Conservation (phyloP, 2,113 vertebrate genomes). For the Pionites leucogaster region DNA sequence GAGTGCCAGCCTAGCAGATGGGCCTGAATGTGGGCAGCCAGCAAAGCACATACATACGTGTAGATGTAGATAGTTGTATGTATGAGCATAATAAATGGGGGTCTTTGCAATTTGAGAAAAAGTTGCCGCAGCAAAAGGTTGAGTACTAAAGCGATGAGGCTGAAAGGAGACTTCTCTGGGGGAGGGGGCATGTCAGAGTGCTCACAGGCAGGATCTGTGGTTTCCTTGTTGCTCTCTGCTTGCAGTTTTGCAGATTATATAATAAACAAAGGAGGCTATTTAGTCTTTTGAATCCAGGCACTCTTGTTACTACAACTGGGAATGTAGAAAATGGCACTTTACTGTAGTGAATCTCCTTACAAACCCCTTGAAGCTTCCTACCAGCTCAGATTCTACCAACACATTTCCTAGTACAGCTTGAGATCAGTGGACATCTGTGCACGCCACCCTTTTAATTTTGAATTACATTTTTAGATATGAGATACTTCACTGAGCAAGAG, state of each 20-base stretch:
- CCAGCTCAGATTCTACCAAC: neutral
- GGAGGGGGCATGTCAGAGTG: neutral
- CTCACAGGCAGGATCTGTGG: neutral
- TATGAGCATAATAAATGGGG: neutral
- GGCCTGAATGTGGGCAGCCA: constrained; percentile 52
- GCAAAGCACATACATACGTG: constrained; percentile 22
- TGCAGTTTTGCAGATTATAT: constrained; percentile 26
- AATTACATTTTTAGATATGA: neutral
- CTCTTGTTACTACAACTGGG: constrained; percentile 2
- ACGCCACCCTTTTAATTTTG: neutral
- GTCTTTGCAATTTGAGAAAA: neutral
- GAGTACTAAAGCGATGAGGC: neutral
- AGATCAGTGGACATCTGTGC: neutral
- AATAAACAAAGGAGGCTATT: constrained; percentile 48
- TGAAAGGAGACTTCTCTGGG: neutral
- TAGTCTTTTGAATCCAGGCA: constrained; percentile 18
- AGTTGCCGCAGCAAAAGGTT: constrained; percentile 9
- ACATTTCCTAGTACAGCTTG: neutral
- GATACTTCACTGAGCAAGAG: neutral
- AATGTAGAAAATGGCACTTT: constrained; percentile 34
- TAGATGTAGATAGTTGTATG: neutral
- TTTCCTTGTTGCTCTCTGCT: constrained; percentile 15
- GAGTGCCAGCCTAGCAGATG: constrained; percentile 72
- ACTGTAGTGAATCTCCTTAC: neutral
- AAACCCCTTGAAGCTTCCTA: neutral